Base-by-base conservation (phyloP, 2,888 invertebrate species). In the Lasioglossum calceatum region DNA sequence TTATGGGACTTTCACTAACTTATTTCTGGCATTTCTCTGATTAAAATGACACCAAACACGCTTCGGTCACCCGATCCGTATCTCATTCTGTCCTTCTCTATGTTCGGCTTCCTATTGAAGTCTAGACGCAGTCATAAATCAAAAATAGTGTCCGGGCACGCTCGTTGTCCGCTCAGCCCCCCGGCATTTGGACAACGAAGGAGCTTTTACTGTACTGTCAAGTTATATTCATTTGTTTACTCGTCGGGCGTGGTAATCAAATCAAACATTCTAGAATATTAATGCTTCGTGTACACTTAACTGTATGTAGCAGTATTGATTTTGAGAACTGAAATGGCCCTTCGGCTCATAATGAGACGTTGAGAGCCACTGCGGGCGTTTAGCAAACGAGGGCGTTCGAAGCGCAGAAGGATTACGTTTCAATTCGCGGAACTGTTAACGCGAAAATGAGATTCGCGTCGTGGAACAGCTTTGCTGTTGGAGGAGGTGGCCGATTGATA, bases 171-270 rank as follows among this genome's bases (percentile, higher is more conserved):
- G n/a, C n/a, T n/a, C n/a, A n/a, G n/a, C n/a, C n/a, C n/a, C n/a
- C n/a, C n/a, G n/a, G n/a, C n/a, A n/a, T n/a, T n/a, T n/a, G n/a
- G n/a, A n/a, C n/a, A n/a, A n/a, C n/a, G n/a, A n/a, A n/a, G n/a
- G n/a, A n/a, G n/a, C n/a, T n/a, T n/a, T n/a, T n/a, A n/a, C n/a
- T n/a, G n/a, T n/a, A n/a, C n/a, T n/a, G n/a, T n/a, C n/a, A n/a
- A n/a, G n/a, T n/a, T n/a, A n/a, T n/a, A n/a, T n/a, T 78, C 78
- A 81, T 84, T 81, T 81, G 61, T 83, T 79, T 58, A 71, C 61
- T 42, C 19, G n/a, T 16, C n/a, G 44, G 42, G 54, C 42, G 74
- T 71, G 71, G 72, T 16, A 58, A 19, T 61, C 7, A 4, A 32
- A 47, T 42, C n/a, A 71, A 32, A 16, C 70, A 54, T 71, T 67